Conservation (phyloP, 2,888 invertebrate species). For the Deilephila elpenor region DNA sequence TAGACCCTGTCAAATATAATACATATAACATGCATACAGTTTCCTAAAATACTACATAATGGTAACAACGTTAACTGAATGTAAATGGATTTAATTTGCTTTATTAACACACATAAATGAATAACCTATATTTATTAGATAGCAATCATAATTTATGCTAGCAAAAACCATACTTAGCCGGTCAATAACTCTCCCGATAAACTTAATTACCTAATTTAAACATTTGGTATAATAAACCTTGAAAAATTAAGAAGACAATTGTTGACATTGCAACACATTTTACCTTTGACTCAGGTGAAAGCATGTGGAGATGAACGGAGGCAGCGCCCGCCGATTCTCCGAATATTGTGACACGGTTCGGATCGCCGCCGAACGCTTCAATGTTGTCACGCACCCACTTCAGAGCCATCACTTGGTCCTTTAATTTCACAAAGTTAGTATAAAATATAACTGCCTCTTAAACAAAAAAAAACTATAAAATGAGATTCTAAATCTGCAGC, state of each 20-base stretch:
- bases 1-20: slow-evolving; percentile 69
- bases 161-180: too few species aligned
- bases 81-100: too few species aligned
- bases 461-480: background rate
- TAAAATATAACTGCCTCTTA: background rate
- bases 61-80: too few species aligned
- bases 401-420: slow-evolving; percentile 86
- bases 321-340: slow-evolving; percentile 87
- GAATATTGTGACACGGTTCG: slow-evolving; percentile 83
- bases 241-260: background rate
- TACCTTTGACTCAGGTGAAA: slow-evolving; percentile 82
- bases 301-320: slow-evolving; percentile 84
- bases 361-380: slow-evolving; percentile 85
- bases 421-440: slow-evolving; percentile 26
- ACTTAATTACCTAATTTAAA: too few species aligned
- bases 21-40: slow-evolving; percentile 1
- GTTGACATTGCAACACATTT: slow-evolving; percentile 7
- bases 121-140: too few species aligned
- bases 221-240: background rate
- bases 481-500: background rate
- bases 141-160: too few species aligned
- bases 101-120: too few species aligned
- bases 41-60: too few species aligned
- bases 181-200: too few species aligned
- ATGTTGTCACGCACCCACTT: slow-evolving; percentile 87